Evolutionary conservation across 2,797 vertebrate genomes (phyloP), one percentile per base, ranked within the genome.

Genomic region (Epinephelus coioides): DNA sequence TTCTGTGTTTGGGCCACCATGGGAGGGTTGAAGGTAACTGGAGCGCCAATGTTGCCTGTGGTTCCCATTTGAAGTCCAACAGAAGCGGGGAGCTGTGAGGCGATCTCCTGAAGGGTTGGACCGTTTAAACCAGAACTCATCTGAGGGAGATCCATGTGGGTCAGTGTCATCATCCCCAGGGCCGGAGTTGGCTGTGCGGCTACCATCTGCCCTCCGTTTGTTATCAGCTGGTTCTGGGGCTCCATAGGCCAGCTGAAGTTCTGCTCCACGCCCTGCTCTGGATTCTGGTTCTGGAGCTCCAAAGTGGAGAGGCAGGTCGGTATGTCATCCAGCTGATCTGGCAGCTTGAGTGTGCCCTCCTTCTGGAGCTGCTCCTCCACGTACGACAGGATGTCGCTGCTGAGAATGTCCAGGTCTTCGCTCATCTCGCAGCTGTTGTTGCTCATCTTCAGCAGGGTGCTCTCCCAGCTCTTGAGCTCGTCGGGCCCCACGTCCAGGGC

Each of bases 391-490:
- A 93, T 93, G 88, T 94, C 86, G 0, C 88, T 84, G 73, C 72
- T 91, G 2, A 92, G 82, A 11, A 94, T 86, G 60, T 80, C 82
- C 6, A 84, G 78, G 51, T 94, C 92, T 0, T 91, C 88, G 34
- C 56, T 55, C 23, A 81, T 47, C 0, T 44, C 80, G 1, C 77
- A 27, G 63, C 55, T 78, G 78, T 19, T 86, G 47, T 60, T 53
- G 69, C 84, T 91, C 84, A 96, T 87, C 81, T 82, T 90, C 55
- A 95, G 87, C 77, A 97, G 83, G 5, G 89, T 88, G 44, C 86
- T 94, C 86, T 96, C 94, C 96, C 96, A 96, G 61, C 80, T 91
- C 86, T 93, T 93, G 66, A 96, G 91, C 82, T 95, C 93, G 0
- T 83, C 54, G 0, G 60, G 86, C 23, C 62, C 86, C 62, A 93